Evolutionary conservation across 1,140 invertebrate genomes (phyloP).

Genomic region (Octopus bimaculoides): DNA sequence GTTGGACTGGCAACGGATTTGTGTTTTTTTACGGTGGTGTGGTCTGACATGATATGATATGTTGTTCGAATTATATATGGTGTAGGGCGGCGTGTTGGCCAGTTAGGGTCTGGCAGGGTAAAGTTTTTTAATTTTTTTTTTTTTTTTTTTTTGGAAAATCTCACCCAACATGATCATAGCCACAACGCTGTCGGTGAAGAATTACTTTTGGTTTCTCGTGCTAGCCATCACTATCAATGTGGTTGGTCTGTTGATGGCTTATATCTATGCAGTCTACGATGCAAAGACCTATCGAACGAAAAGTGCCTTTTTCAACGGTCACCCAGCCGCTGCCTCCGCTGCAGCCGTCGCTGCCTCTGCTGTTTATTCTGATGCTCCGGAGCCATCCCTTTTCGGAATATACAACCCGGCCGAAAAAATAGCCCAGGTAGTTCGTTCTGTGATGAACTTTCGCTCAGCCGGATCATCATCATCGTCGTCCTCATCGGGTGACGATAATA

Average conservation of each 20-base stretch:
- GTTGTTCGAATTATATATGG: too few species aligned
- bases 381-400: neutral
- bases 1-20: too few species aligned
- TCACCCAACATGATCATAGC: neutral
- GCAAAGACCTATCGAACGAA: neutral
- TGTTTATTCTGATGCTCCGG: neutral
- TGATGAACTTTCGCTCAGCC: neutral
- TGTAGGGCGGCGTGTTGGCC: too few species aligned
- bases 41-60: too few species aligned
- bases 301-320: neutral
- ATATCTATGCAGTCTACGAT: conserved; percentile 3
- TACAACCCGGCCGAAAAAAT: neutral
- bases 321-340: neutral
- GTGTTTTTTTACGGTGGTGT: too few species aligned
- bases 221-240: conserved; percentile 1
- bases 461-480: neutral
- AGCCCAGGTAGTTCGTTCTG: neutral
- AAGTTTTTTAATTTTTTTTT: neutral
- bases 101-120: too few species aligned
- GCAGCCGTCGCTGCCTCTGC: neutral
- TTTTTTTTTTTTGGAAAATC: neutral
- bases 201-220: conserved; percentile 4
- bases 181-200: neutral
- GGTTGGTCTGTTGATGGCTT: neutral
- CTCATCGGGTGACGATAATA: neutral